phyloP scores from a whole-genome alignment of 1,140 invertebrate genomes.

The Drusus annulatus region DNA sequence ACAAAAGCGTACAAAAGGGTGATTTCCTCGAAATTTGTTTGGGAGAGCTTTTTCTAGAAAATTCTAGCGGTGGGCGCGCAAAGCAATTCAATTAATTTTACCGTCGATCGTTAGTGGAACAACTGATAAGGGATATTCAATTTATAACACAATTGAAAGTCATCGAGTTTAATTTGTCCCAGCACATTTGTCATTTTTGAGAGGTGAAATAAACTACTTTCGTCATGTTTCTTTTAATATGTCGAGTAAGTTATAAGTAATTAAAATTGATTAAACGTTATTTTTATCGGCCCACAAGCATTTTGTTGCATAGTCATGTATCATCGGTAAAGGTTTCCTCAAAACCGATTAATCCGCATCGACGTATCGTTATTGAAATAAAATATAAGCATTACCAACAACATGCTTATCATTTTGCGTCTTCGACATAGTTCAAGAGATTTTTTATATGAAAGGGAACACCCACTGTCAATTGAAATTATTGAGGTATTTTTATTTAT shows the following conservation, averaged over 20 bases:
- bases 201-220: not conserved
- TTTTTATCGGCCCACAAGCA: too few species aligned
- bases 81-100: not conserved
- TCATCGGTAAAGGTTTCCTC: too few species aligned
- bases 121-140: not conserved
- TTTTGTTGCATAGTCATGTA: too few species aligned
- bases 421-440: too few species aligned
- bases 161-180: slow-evolving; percentile 12
- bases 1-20: too few species aligned
- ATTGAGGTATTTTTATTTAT: too few species aligned
- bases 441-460: too few species aligned
- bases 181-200: not conserved
- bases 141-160: slow-evolving; percentile 9
- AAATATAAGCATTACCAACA: too few species aligned
- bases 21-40: not conserved
- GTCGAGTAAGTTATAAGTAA: not conserved
- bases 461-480: too few species aligned
- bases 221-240: not conserved
- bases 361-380: too few species aligned
- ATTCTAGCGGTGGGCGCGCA: not conserved
- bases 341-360: too few species aligned
- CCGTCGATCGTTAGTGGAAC: slow-evolving; percentile 29
- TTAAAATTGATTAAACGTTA: not conserved
- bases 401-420: too few species aligned
- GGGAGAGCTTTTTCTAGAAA: not conserved